phyloP scores from a whole-genome alignment of 2,113 vertebrate species.

The Actenoides hombroni region DNA sequence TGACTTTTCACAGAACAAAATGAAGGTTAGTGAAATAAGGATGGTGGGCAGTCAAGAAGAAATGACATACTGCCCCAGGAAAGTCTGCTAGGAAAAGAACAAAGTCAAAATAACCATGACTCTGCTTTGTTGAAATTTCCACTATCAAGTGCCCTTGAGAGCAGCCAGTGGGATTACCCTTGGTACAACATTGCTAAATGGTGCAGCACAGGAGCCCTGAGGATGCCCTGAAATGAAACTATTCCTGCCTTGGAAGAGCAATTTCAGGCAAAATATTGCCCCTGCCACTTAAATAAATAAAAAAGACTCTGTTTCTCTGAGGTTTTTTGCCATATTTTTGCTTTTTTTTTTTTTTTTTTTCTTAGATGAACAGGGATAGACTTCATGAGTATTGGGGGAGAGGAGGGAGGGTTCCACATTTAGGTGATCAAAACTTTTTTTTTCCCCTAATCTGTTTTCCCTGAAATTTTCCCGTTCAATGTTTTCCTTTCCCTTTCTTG shows the following conservation, averaged over 20 bases:
- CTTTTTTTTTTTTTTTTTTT: neutral
- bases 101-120: neutral
- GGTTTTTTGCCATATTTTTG: neutral
- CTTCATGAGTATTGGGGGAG: neutral
- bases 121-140: neutral
- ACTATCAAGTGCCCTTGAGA: neutral
- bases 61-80: neutral
- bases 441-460: neutral
- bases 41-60: neutral
- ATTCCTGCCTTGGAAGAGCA: neutral
- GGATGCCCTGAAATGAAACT: neutral
- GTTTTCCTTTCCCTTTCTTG: neutral
- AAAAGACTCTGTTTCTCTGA: neutral
- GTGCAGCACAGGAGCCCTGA: neutral
- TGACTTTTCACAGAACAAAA: neutral
- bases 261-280: neutral
- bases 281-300: neutral
- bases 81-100: neutral
- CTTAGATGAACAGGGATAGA: neutral
- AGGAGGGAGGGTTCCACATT: neutral
- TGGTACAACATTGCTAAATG: neutral
- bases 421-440: neutral
- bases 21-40: neutral
- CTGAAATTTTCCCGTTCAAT: neutral
- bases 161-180: neutral